A percentile compares a stretch with the other conserved stretches of the same genome.
Evolutionary conservation across 2,888 invertebrate species (phyloP).

Genomic region (Lysandra coridon): DNA sequence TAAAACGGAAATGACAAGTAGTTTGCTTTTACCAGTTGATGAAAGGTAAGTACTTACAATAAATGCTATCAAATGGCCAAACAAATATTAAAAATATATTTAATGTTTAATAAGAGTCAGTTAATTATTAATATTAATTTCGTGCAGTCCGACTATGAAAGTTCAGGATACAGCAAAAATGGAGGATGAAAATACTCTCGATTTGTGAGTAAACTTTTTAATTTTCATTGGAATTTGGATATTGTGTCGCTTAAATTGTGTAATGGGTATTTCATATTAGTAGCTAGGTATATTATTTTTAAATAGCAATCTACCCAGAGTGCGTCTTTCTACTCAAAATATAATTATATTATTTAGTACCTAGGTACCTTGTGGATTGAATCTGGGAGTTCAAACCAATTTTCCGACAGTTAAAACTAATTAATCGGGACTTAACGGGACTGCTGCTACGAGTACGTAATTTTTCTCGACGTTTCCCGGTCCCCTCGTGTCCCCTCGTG

Average conservation of each 20-base stretch:
- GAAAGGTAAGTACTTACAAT: conserved; percentile 40
- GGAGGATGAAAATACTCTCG: conserved; percentile 27
- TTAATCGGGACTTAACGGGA: too few relatives aligned
- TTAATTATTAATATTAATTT: conserved; percentile 38
- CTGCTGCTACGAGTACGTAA: too few relatives aligned
- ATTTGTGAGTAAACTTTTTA: conserved; percentile 36
- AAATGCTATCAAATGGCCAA: neutral
- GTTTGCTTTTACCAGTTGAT: conserved; percentile 44
- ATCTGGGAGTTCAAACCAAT: too few relatives aligned
- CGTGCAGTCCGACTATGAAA: conserved; percentile 37
- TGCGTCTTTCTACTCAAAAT: neutral
- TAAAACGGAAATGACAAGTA: conserved; percentile 41
- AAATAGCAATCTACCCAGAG: neutral
- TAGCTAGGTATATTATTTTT: neutral
- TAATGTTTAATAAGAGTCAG: neutral
- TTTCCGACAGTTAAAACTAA: too few relatives aligned
- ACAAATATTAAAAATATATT: neutral
- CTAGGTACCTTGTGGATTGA: too few relatives aligned
- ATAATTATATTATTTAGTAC: too few relatives aligned
- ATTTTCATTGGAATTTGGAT: neutral
- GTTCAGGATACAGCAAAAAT: conserved; percentile 32
- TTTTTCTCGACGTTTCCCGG: too few relatives aligned
- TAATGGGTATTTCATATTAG: neutral
- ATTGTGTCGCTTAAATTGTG: neutral
- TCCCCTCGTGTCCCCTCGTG: too few relatives aligned